Base-by-base conservation (phyloP, 2,888 invertebrate genomes). In the Aphidius colemani region DNA sequence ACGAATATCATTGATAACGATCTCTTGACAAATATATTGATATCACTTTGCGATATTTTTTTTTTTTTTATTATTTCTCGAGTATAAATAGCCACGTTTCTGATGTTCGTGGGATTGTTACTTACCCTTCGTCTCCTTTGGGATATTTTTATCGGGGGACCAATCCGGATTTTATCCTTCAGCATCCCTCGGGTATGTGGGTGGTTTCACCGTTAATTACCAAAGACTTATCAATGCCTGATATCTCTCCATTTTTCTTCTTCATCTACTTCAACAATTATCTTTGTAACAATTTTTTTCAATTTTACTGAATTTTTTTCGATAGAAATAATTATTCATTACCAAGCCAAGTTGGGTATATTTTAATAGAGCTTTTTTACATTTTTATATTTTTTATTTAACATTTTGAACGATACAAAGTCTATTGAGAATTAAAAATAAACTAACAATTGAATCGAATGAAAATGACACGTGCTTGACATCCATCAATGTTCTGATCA, bases 181-280 rank as follows among this genome's bases (percentile, higher is more conserved):
- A 63, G 30, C 13, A 59, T 72, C 71, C 74, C 72, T 67, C 60
- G 69, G 72, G 75, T 69, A 70, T 69, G 48, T 40, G 63, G 67
- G 67, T 69, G 67, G 72, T 69, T 73, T 75, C 71, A 71, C 70
- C 75, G 72, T 76, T 78, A 78, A 78, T 78, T 78, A 78, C 74
- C 72, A 63, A 65, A 69, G 70, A 74, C 76, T 77, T 71, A 72
- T 66, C 69, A 67, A 64, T 70, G 66, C 68, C 30, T 30, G 30
- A 5, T 30, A 30, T 30, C 30, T 5, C 13, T 18, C 13, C 13
- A 18, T 18, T 18, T 18, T 30, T 30, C 3, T 30, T 30, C 3
- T 30, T 30, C 4, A 30, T 30, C 3, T 30, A 30, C 30, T 30
- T 5, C 5, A 30, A 30, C 30, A 50, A 18, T 55, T 50, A 49